These are phyloP conservation scores for Nanorana parkeri DNA, from an alignment of 2,113 vertebrate species.

Conservation along the genomic window DNA sequence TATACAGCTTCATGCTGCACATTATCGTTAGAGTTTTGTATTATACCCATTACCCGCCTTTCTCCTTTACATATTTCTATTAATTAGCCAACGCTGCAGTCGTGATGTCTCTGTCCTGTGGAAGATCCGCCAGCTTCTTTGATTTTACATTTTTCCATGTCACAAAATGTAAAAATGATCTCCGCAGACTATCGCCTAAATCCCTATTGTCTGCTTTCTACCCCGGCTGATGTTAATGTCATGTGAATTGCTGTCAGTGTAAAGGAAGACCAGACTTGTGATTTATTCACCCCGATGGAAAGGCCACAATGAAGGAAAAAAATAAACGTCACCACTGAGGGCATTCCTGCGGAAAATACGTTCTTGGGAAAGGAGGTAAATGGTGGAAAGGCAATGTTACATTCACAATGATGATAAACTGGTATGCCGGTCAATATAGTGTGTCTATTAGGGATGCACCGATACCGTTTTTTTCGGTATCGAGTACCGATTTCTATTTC, in stretches of 20 bases:
- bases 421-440: too few species aligned
- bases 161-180: slow-evolving; percentile 34
- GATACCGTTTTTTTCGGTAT: too few species aligned
- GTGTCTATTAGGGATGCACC: too few species aligned
- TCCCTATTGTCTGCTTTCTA: slow-evolving; percentile 1
- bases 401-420: too few species aligned
- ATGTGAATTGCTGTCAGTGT: slow-evolving; percentile 32
- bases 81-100: not conserved
- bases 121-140: not conserved
- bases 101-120: not conserved
- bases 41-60: too few species aligned
- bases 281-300: not conserved
- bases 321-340: not conserved
- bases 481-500: too few species aligned
- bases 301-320: not conserved
- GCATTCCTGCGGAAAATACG: too few species aligned
- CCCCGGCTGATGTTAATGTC: slow-evolving; percentile 35
- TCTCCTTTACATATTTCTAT: not conserved
- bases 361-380: too few species aligned
- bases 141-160: not conserved
- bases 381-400: too few species aligned
- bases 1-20: too few species aligned
- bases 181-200: slow-evolving; percentile 24
- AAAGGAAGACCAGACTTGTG: slow-evolving; percentile 9
- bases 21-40: too few species aligned